These are phyloP conservation scores for Drosophila picticornis DNA, from an alignment of 2,888 invertebrate genomes.

Conservation along the genomic window DNA sequence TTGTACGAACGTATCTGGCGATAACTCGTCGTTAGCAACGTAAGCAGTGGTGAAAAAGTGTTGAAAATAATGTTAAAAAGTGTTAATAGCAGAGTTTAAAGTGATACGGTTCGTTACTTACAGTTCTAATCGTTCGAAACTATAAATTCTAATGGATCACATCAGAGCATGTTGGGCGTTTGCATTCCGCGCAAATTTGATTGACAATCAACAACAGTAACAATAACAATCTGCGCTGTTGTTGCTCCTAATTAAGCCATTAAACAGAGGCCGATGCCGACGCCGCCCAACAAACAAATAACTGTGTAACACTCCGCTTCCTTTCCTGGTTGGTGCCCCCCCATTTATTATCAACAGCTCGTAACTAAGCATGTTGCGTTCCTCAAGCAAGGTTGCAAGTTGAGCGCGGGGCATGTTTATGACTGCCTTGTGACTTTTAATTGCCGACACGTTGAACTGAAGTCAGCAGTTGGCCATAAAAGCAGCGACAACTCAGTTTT, in stretches of 20 bases:
- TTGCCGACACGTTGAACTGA: slow-evolving; percentile 66
- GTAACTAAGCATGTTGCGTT: slow-evolving; percentile 52
- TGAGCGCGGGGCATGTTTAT: slow-evolving; percentile 56
- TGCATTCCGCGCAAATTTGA: slow-evolving; percentile 38
- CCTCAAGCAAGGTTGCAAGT: neutral
- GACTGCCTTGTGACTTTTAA: slow-evolving; percentile 74
- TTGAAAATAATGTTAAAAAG: neutral
- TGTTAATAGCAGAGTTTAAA: neutral
- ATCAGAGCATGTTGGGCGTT: slow-evolving; percentile 20
- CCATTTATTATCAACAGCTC: slow-evolving; percentile 57
- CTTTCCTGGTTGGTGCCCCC: neutral
- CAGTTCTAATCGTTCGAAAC: neutral
- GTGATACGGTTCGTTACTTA: neutral
- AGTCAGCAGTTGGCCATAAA: slow-evolving; percentile 54
- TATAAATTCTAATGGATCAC: neutral
- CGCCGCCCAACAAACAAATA: slow-evolving; percentile 57
- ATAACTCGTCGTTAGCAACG: neutral
- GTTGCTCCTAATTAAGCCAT: slow-evolving; percentile 72
- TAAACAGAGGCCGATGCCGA: slow-evolving; percentile 61
- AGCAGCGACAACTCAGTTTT: slow-evolving; percentile 25
- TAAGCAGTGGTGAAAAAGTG: neutral
- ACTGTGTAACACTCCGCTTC: slow-evolving; percentile 33
- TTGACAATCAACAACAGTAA: slow-evolving; percentile 29
- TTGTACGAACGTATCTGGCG: too few relatives aligned
- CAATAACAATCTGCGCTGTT: slow-evolving; percentile 23